These are phyloP conservation scores for Mesocentrotus franciscanus DNA, from an alignment of 53 echinoderm and acorn worm genomes.

Conservation along the genomic window DNA sequence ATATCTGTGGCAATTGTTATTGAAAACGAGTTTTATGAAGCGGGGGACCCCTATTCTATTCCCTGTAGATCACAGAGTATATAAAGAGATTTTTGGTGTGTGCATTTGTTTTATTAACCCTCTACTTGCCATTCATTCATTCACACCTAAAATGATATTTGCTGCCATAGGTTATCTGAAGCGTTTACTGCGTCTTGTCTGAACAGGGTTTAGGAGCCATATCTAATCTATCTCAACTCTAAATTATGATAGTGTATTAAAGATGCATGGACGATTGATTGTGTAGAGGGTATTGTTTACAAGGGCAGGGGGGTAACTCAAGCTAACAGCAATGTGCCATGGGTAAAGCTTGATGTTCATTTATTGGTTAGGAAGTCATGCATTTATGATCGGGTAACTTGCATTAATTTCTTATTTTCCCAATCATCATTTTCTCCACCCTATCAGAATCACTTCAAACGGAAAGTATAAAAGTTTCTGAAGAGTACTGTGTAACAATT, in stretches of 20 bases:
- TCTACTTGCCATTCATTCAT: neutral
- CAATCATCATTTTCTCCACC: neutral
- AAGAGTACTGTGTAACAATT: neutral
- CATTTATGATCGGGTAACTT: neutral
- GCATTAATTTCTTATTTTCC: neutral
- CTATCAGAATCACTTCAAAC: no score
- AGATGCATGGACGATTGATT: neutral
- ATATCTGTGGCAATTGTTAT: no score
- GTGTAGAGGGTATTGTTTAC: neutral
- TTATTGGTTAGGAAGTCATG: neutral
- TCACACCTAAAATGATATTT: neutral
- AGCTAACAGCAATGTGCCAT: neutral
- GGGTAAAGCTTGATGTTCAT: neutral
- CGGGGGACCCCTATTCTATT: no score
- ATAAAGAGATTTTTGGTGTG: neutral
- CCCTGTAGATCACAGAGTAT: neutral
- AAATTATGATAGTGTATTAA: neutral
- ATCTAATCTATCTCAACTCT: neutral
- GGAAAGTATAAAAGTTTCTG: neutral
- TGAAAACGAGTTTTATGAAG: no score
- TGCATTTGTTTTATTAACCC: neutral
- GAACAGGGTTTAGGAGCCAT: neutral
- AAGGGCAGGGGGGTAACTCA: neutral
- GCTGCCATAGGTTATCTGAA: neutral
- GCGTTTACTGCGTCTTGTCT: neutral